A percentile compares a stretch with the other conserved stretches of the same genome.
Evolutionary conservation across 2,797 vertebrate genomes (phyloP).

Genomic region (Ptychadena robeensis): DNA sequence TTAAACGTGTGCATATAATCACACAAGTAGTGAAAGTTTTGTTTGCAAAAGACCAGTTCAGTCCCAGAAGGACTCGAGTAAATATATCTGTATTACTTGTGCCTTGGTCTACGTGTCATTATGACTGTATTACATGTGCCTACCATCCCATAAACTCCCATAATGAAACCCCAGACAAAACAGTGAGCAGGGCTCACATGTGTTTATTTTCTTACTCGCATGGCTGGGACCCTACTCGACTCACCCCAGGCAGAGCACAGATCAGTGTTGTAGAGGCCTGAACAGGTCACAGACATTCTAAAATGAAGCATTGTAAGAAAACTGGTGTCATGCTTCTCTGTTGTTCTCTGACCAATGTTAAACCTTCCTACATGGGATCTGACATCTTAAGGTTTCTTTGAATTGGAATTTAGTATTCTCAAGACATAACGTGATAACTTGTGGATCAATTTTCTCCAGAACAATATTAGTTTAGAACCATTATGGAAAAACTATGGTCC

Average conservation of each 20-base stretch:
- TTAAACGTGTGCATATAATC: too few species aligned
- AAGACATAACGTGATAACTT: not conserved
- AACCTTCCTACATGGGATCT: not conserved
- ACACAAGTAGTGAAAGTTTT: not conserved
- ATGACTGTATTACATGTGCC: too few species aligned
- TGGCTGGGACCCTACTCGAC: conserved; percentile 1
- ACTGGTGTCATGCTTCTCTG: not conserved
- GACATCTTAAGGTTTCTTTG: not conserved
- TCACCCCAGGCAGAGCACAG: not conserved
- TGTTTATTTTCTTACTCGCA: conserved; percentile 27
- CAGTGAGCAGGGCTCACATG: not conserved
- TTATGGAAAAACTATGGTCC: too few species aligned
- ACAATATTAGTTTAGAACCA: not conserved
- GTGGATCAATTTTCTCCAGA: not conserved
- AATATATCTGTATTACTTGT: not conserved
- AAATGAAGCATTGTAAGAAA: not conserved
- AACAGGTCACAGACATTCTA: not conserved
- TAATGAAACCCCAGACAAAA: conserved; percentile 21
- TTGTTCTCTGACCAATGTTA: not conserved
- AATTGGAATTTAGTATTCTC: not conserved
- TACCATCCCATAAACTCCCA: conserved; percentile 1
- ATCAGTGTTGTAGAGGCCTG: not conserved
- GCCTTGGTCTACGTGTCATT: not conserved
- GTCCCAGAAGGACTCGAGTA: not conserved
- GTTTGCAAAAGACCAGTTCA: not conserved